Evolutionary conservation across 2,797 vertebrate species (phyloP), one percentile per base, ranked within the genome.

Genomic region (Alauda arvensis): DNA sequence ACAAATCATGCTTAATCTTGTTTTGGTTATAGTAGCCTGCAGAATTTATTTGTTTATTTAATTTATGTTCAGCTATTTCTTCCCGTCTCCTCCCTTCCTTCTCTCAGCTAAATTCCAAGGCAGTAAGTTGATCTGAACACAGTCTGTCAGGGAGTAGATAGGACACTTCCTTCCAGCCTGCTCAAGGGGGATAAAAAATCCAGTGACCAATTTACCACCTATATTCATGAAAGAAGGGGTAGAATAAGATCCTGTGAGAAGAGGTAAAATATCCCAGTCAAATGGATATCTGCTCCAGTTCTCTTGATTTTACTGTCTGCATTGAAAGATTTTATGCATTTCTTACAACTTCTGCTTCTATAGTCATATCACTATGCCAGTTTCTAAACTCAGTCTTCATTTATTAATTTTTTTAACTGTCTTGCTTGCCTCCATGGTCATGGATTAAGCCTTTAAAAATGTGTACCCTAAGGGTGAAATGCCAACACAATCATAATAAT

Each of bases 31-130:
- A 81, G 51, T n/a, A 81, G 72, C 68, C 16, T 67, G 70, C 72
- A 61, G 56, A 57, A 90, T 92, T 91, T 95, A 56, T 93, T 96
- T 96, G 63, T 91, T 96, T 94, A 83, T 84, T 93, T 94, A 91
- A 91, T 91, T 88, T 92, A 79, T 43, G 34, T 83, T 90, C 77
- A 85, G 48, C 45, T 80, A 85, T 91, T 95, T 96, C 92, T 96
- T 94, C 70, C 70, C 84, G 76, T 55, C 52, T 88, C 63, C 26
- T 92, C 62, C 52, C 33, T 91, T 91, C 72, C 81, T 77, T 65
- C 66, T 92, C 92, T 93, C 28, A 11, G 83, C 79, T 94, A 91
- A 94, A 96, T 95, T 96, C 87, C 62, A 67, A 26, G 4, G 2
- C 37, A 83, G 78, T 75, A 83, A 89, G 34, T 6, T 85, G 62